Evolutionary conservation across 2,797 vertebrate species (phyloP).

Genomic region (Saxicola maurus): DNA sequence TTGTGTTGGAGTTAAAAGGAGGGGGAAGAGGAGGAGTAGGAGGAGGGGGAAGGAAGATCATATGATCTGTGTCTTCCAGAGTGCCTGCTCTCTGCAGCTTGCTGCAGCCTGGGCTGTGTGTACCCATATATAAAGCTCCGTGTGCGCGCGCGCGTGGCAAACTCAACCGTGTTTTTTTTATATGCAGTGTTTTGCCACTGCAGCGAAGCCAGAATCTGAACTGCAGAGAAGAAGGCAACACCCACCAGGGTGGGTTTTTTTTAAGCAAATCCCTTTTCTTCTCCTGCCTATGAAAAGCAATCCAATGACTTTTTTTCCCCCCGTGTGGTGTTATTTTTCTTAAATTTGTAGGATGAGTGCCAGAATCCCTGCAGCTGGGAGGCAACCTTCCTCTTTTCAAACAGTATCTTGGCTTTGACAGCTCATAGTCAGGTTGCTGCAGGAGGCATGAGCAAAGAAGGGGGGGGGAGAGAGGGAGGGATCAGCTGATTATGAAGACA

Average conservation of each 20-base stretch:
- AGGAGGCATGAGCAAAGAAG: background rate
- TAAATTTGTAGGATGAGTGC: slow-evolving; percentile 2
- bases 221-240: slow-evolving; percentile 58
- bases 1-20: slow-evolving; percentile 52
- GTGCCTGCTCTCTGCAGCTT: slow-evolving; percentile 62
- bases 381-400: slow-evolving; percentile 21
- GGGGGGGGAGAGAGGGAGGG: background rate
- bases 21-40: slow-evolving; percentile 63
- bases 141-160: background rate
- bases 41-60: slow-evolving; percentile 60
- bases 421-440: slow-evolving; percentile 34
- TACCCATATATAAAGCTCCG: background rate
- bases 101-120: slow-evolving; percentile 48
- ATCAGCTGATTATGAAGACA: background rate
- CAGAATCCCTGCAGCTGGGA: slow-evolving; percentile 50
- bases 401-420: slow-evolving; percentile 8
- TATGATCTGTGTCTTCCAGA: slow-evolving; percentile 71
- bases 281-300: background rate
- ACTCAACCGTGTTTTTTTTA: slow-evolving; percentile 24
- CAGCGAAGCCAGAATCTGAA: slow-evolving; percentile 50
- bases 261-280: slow-evolving; percentile 9
- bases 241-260: background rate
- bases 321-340: slow-evolving; percentile 6
- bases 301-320: background rate
- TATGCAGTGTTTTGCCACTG: slow-evolving; percentile 65